These are phyloP conservation scores for Drosophila merina DNA, from an alignment of 2,888 invertebrate genomes.

Conservation along the genomic window DNA sequence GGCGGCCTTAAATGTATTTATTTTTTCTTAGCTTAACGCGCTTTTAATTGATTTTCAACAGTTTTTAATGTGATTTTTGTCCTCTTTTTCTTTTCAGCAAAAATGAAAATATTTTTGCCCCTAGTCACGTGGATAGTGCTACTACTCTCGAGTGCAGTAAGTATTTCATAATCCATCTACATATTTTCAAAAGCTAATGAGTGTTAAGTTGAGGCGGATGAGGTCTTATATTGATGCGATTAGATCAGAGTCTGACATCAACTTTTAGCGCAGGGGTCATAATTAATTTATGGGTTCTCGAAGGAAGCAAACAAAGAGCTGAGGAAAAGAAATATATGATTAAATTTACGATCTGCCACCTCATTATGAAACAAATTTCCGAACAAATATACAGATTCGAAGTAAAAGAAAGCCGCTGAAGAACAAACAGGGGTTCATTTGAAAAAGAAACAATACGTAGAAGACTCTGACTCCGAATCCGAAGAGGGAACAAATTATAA, in stretches of 20 bases:
- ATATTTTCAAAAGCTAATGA: conserved; percentile 6
- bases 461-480: conserved; percentile 5
- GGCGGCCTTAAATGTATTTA: conserved; percentile 32
- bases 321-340: conserved; percentile 42
- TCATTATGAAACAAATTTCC: conserved; percentile 66
- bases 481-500: conserved; percentile 32
- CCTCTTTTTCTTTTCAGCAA: conserved; percentile 90
- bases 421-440: conserved; percentile 31
- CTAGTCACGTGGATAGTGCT: conserved; percentile 95
- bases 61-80: conserved; percentile 56
- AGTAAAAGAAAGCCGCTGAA: conserved; percentile 27
- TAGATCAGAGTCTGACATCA: conserved; percentile 39
- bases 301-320: conserved; percentile 27
- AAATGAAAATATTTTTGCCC: conserved; percentile 96
- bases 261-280: conserved; percentile 63
- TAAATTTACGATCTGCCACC: conserved; percentile 71
- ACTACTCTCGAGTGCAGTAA: conserved; percentile 92
- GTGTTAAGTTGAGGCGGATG: conserved; percentile 23
- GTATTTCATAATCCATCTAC: conserved; percentile 81
- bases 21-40: conserved; percentile 50
- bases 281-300: conserved; percentile 68
- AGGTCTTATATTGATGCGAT: conserved; percentile 42
- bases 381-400: conserved; percentile 47
- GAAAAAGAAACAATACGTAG: conserved; percentile 22
- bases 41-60: conserved; percentile 58